A percentile compares a stretch with the other conserved stretches of the same genome.
Conservation (phyloP, 1,140 invertebrate genomes). For the Dolichoris vasculosae region DNA sequence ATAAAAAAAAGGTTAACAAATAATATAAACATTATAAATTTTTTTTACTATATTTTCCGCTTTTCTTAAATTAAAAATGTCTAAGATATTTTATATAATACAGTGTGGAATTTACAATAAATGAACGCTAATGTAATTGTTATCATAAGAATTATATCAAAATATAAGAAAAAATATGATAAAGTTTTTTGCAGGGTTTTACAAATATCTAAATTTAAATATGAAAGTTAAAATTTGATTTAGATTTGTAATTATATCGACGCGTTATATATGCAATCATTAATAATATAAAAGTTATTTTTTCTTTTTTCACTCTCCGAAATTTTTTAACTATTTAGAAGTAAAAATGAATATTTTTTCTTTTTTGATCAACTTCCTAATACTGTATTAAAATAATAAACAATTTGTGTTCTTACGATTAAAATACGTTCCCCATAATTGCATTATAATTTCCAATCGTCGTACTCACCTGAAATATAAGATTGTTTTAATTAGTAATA, state of each 20-base stretch:
- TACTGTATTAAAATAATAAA: not conserved
- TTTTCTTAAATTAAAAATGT: not conserved
- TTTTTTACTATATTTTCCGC: not conserved
- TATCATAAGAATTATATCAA: conserved; percentile 27
- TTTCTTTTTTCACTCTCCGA: not conserved
- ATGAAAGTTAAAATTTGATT: conserved; percentile 48
- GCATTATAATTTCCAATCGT: not conserved
- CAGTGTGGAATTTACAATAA: not conserved
- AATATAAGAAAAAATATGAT: conserved; percentile 15
- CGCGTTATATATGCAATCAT: not conserved
- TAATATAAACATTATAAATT: not conserved
- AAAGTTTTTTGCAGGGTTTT: conserved; percentile 31
- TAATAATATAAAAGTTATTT: conserved; percentile 44
- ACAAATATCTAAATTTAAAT: conserved; percentile 33
- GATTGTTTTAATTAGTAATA: not conserved
- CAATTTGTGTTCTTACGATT: not conserved
- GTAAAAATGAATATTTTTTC: not conserved
- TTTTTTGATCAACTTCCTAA: not conserved
- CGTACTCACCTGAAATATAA: not conserved
- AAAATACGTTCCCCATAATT: not conserved
- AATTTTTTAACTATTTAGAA: not conserved
- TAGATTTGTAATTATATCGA: conserved; percentile 39
- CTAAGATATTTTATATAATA: not conserved
- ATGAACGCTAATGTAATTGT: conserved; percentile 4
- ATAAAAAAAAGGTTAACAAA: not conserved